A percentile compares a stretch with the other conserved stretches of the same genome.
phyloP scores from a whole-genome alignment of 2,888 invertebrate genomes.

The Macrophya alboannulata region DNA sequence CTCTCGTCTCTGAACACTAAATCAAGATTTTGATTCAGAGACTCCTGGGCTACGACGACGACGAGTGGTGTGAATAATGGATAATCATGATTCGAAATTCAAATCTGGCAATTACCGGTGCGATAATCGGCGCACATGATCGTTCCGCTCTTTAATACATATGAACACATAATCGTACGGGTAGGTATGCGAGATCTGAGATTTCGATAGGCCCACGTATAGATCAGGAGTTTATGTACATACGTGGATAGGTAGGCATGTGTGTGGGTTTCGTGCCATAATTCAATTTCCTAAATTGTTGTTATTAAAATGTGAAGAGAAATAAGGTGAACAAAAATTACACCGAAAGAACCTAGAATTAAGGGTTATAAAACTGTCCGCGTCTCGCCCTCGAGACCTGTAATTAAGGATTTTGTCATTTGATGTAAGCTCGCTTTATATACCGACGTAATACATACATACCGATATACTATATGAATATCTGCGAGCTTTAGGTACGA shows the following conservation, averaged over 20 bases:
- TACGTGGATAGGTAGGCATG: not conserved
- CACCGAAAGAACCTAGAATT: constrained; percentile 58
- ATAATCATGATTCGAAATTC: constrained; percentile 36
- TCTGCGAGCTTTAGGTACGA: not conserved
- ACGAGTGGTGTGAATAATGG: constrained; percentile 20
- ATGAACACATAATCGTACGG: not conserved
- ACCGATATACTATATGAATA: not conserved
- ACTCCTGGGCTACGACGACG: not conserved
- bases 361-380: constrained; percentile 63
- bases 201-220: not conserved
- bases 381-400: constrained; percentile 52
- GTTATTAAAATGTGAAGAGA: not conserved
- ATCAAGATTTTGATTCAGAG: not conserved
- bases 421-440: constrained; percentile 49
- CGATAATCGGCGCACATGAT: constrained; percentile 18
- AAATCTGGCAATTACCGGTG: constrained; percentile 28
- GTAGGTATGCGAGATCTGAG: not conserved
- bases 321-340: not conserved
- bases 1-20: not conserved
- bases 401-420: constrained; percentile 71
- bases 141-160: constrained; percentile 6
- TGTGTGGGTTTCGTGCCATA: constrained; percentile 8
- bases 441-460: not conserved
- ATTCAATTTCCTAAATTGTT: constrained; percentile 38
- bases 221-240: not conserved